Base-by-base conservation (phyloP, 1,140 invertebrate species). In the Lepidostoma basale region DNA sequence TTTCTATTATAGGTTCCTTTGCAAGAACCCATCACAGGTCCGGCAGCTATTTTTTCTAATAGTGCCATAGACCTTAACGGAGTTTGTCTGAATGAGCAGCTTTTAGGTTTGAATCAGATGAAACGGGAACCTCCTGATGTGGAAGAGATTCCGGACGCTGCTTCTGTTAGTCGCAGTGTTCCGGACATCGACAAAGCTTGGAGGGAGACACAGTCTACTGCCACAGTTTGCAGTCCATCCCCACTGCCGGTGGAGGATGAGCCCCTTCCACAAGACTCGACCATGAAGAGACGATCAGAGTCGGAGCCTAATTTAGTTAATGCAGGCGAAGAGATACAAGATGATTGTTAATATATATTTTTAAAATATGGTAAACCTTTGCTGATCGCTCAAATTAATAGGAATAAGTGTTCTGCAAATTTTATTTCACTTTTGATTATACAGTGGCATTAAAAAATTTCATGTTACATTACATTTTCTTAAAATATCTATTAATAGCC, bases 21-120 rank as follows among this genome's bases (percentile, higher is more conserved):
- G 49, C 81, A 83, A 6, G 85, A 85, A 67, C 75, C 83, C 18
- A 84, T 83, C 56, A 80, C 87, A 70, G 84, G 88, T 23, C 84
- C 88, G 0, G 90, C 90, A 14, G 89, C 92, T 1, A 89, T 95
- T 30, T 92, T 96, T 77, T 92, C 92, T 1, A 95, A 97, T 75
- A 95, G 93, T 75, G 90, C 92, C n/a, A 92, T 96, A 0, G 92
- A 92, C 77, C 79, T 93, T 25, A 91, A 92, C 71, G 90, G 90
- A 74, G 89, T 90, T 0, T 82, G 87, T 74, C 79, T 92, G 1
- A 92, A 92, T 75, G 90, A 93, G 73, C 87, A 88, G 68, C 80
- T 92, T 63, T 73, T 88, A 3, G 80, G 81, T 47, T 77, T 77
- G 3, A 67, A 65, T 16, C 78, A 79, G 68, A 78, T 85, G n/a